Evolutionary conservation across 2,797 vertebrate species (phyloP).

Genomic region (Picus viridis): DNA sequence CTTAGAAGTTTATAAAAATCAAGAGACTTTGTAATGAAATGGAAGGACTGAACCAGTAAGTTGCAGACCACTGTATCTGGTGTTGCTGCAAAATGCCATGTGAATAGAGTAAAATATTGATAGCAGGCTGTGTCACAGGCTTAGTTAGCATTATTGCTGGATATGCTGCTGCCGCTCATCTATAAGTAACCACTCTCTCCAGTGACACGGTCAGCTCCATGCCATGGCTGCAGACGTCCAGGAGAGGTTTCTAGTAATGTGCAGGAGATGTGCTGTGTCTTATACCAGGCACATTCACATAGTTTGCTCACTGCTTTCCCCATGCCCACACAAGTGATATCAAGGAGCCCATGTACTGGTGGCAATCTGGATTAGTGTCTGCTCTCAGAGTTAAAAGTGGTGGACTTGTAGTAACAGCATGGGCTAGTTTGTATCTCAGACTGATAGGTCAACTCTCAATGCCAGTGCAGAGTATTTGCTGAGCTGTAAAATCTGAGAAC

Average conservation of each 20-base stretch:
- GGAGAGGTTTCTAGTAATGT: neutral
- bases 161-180: neutral
- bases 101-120: neutral
- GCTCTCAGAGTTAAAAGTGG: neutral
- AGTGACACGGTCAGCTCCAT: neutral
- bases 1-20: conserved; percentile 5
- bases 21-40: neutral
- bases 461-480: neutral
- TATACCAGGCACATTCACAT: accelerated
- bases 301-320: neutral
- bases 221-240: neutral
- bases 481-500: neutral
- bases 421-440: neutral
- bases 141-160: neutral
- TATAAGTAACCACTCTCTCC: neutral
- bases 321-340: accelerated
- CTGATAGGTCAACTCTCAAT: neutral
- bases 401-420: neutral
- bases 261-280: neutral
- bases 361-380: neutral
- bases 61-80: neutral
- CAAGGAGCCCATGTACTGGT: accelerated
- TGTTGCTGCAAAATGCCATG: neutral
- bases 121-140: neutral
- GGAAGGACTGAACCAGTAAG: neutral